These are phyloP conservation scores for Rhabdophis nuchalis DNA, from an alignment of 2,797 vertebrate genomes.

Conservation along the genomic window DNA sequence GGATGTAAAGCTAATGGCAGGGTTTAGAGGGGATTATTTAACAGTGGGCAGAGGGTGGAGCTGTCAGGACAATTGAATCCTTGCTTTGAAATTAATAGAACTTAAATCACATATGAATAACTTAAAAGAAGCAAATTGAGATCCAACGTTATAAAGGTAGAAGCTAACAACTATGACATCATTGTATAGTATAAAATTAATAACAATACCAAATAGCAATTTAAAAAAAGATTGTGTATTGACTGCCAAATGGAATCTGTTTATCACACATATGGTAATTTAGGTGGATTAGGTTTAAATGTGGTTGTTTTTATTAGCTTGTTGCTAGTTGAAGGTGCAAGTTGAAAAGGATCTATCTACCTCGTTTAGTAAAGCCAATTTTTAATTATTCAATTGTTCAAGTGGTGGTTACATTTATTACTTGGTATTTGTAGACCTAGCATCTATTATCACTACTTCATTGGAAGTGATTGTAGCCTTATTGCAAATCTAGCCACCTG, in stretches of 20 bases:
- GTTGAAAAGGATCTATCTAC: not conserved
- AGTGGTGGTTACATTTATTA: not conserved
- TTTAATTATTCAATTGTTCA: not conserved
- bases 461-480: not conserved
- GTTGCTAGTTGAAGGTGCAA: not conserved
- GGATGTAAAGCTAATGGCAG: not conserved
- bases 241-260: not conserved
- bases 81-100: not conserved
- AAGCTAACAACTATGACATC: not conserved
- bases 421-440: not conserved
- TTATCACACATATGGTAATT: not conserved
- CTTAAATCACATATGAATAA: not conserved
- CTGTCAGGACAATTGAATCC: not conserved
- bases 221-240: not conserved
- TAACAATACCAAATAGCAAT: not conserved
- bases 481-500: not conserved
- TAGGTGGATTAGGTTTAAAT: not conserved
- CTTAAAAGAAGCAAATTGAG: not conserved
- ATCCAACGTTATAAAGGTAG: not conserved
- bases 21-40: not conserved
- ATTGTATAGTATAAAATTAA: not conserved
- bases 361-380: not conserved
- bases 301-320: not conserved
- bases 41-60: not conserved
- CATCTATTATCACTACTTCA: not conserved